Conservation (phyloP, 2,797 vertebrate genomes). For the Molothrus ater region DNA sequence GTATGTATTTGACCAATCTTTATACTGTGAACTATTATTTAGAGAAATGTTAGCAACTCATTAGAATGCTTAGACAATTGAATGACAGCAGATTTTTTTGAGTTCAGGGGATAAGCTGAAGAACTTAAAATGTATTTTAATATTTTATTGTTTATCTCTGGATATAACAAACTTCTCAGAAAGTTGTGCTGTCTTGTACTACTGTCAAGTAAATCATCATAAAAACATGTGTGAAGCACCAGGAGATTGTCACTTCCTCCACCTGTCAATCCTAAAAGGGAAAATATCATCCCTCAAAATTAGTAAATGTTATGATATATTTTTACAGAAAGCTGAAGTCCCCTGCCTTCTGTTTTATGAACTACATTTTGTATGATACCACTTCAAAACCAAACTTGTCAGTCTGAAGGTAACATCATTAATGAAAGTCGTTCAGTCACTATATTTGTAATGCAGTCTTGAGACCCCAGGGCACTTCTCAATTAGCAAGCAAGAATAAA, state of each 20-base stretch:
- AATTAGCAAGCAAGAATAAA: not conserved
- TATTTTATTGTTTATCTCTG: not conserved
- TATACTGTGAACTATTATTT: not conserved
- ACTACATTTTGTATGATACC: not conserved
- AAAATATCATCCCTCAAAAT: not conserved
- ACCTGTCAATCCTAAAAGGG: not conserved
- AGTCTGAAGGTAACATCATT: not conserved
- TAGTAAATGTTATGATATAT: not conserved
- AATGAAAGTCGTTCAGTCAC: not conserved
- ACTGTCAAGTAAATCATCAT: not conserved
- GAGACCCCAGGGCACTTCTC: not conserved
- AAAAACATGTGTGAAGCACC: not conserved
- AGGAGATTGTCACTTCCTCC: not conserved
- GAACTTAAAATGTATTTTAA: constrained; percentile 8
- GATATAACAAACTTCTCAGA: not conserved
- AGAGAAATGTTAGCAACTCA: not conserved
- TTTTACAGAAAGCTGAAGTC: not conserved
- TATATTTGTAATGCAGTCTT: not conserved
- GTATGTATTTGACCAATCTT: not conserved
- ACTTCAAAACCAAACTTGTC: not conserved
- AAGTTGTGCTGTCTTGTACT: not conserved
- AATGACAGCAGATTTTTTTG: not conserved
- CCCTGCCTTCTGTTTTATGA: not conserved
- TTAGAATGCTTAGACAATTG: not conserved
- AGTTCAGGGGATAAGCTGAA: not conserved